Evolutionary conservation across 2,113 vertebrate species (phyloP).

Genomic region (Pelecanus crispus): DNA sequence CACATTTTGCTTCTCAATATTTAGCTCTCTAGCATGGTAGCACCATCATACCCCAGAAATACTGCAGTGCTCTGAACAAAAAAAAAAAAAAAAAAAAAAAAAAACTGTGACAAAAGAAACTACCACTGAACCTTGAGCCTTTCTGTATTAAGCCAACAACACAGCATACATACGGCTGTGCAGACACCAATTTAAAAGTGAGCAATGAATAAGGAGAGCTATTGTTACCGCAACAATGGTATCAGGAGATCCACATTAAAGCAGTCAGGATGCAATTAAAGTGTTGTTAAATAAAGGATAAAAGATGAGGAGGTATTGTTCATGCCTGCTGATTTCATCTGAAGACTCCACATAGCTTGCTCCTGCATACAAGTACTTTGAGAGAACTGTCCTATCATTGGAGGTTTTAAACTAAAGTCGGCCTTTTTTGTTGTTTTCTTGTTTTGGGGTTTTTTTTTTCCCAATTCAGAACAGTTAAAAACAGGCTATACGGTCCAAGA

Average conservation of each 20-base stretch:
- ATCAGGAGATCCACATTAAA: not conserved
- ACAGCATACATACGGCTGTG: not conserved
- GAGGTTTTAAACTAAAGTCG: not conserved
- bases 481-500: not conserved
- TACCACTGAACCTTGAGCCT: not conserved
- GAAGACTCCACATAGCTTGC: not conserved
- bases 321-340: not conserved
- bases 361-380: too few relatives aligned
- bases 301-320: not conserved
- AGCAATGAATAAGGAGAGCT: not conserved
- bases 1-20: not conserved
- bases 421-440: not conserved
- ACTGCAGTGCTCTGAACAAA: not conserved
- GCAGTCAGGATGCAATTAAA: not conserved
- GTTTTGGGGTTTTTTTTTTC: not conserved
- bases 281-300: not conserved
- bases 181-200: not conserved
- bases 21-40: not conserved
- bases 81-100: not conserved
- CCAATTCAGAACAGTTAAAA: not conserved
- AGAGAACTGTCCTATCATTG: not conserved
- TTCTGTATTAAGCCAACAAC: not conserved
- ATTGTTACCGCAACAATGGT: not conserved
- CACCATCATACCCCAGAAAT: not conserved
- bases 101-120: not conserved